Percentiles rank a stretch among this genome's conserved stretches.
Evolutionary conservation across 64 coral and sea anemone species (phyloP).

Genomic region (Pocillopora verrucosa): DNA sequence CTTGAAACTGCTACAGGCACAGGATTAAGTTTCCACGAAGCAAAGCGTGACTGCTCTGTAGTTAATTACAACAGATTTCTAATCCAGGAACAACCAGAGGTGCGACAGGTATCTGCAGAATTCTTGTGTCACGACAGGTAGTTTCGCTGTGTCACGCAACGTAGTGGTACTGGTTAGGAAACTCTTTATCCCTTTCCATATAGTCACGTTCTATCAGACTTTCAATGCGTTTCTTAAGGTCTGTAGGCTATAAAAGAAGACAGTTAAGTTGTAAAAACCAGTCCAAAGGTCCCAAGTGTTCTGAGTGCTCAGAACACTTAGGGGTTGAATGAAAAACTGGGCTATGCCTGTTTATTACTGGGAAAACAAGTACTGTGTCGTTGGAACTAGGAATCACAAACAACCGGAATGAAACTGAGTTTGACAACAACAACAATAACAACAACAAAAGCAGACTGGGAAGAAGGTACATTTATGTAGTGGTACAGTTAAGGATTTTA

Average conservation of each 20-base stretch:
- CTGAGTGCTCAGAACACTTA: no score
- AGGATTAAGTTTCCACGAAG: neutral
- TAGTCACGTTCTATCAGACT: slow-evolving; percentile 98
- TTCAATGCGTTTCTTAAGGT: slow-evolving; percentile 98
- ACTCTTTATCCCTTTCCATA: slow-evolving; percentile 98
- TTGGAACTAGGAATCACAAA: no score
- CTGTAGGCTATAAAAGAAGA: slow-evolving; percentile 69
- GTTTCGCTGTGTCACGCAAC: slow-evolving; percentile 63
- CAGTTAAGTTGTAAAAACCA: neutral
- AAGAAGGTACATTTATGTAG: no score
- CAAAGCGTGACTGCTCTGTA: neutral
- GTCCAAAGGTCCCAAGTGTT: neutral
- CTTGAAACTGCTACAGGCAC: neutral
- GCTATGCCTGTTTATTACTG: no score
- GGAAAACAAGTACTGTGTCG: no score
- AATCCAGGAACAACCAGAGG: neutral
- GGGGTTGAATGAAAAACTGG: no score
- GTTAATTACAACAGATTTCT: neutral
- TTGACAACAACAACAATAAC: no score
- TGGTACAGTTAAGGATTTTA: no score
- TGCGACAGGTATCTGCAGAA: neutral
- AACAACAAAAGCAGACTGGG: no score
- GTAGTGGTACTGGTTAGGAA: slow-evolving; percentile 97
- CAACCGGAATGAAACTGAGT: no score
- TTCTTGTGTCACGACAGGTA: neutral